Conservation (phyloP, 2,797 vertebrate species). For the Microchirus variegatus region DNA sequence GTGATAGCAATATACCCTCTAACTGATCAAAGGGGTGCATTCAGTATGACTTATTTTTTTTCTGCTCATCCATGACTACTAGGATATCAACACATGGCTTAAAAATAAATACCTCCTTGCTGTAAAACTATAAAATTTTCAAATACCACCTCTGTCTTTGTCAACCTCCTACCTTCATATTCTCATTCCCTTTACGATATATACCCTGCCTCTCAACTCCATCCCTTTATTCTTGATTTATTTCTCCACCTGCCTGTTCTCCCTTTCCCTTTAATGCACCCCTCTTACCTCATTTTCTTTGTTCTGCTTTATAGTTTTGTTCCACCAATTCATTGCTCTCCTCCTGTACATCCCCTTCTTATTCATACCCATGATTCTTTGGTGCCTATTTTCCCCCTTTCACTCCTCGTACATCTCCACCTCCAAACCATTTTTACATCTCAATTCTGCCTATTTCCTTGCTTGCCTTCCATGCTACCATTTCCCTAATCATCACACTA, state of each 20-base stretch:
- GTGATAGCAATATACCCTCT: slow-evolving; percentile 36
- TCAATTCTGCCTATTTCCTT: slow-evolving; percentile 18
- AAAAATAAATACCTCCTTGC: slow-evolving; percentile 6
- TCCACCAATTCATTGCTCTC: slow-evolving; percentile 22
- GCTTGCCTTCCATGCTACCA: slow-evolving; percentile 15
- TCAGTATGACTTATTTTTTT: slow-evolving; percentile 22
- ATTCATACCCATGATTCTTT: slow-evolving; percentile 24
- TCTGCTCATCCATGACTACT: background rate
- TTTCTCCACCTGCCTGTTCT: slow-evolving; percentile 15
- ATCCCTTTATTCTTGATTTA: slow-evolving; percentile 26
- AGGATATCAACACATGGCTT: slow-evolving; percentile 11
- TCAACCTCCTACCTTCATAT: background rate
- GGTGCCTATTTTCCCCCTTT: slow-evolving; percentile 15
- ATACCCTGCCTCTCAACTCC: slow-evolving; percentile 13
- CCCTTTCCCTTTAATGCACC: slow-evolving; percentile 26
- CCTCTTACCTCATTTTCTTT: slow-evolving; percentile 37
- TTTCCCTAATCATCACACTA: slow-evolving; percentile 18
- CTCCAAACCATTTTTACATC: slow-evolving; percentile 11
- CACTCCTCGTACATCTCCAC: slow-evolving; percentile 23
- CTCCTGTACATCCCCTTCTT: slow-evolving; percentile 13
- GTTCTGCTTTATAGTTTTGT: slow-evolving; percentile 25
- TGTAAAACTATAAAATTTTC: slow-evolving; percentile 1
- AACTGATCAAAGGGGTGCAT: slow-evolving; percentile 24
- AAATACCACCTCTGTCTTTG: background rate
- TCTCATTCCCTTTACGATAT: slow-evolving; percentile 22